Evolutionary conservation across 2,888 invertebrate species (phyloP), one percentile per base, ranked within the genome.

Genomic region (Euplagia quadripunctaria): DNA sequence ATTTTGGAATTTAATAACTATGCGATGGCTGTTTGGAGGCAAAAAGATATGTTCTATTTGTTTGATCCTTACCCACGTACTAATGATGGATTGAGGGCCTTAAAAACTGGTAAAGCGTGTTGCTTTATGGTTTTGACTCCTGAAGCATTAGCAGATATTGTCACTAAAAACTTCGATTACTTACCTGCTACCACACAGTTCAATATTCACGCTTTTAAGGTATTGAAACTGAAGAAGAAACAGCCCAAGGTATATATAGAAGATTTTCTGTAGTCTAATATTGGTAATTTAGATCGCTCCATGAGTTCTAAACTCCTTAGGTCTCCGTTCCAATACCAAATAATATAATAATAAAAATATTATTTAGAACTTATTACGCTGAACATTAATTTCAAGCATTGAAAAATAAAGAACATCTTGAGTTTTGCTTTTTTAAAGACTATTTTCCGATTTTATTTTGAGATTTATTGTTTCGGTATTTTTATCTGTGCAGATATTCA

Each of bases 61-160:
- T 97, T 97, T 78, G 97, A 97, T 90, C 97, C 97, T 0, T 97
- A 97, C 82, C 96, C 97, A 7, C 94, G 97, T 3, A 96, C 96
- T 16, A 92, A 88, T 12, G 96, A 97, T 66, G 97, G 97, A 0
- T 81, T 91, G 74, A 92, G 96, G 46, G 93, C 96, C 0, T 88
- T 96, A 75, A 95, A 96, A 71, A 95, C 96, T 0, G 97, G 97
- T 0, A 92, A 94, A 66, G 97, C 97, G 1, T 97, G 97, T 82
- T 95, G 97, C n/a, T 94, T 97, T 71, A 97, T 97, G 96, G 95
- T 97, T 75, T 87, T 96, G 0, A 96, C 96, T 73, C 85, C 97
- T 0, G 96, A 96, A n/a, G 96, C 97, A 0, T 90, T 97, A 79
- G 96, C 97, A 0, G 92, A 93, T 0, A 92, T 95, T 0, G 89